Base-by-base conservation (phyloP, 1,140 invertebrate species). In the Antheraea mylitta region DNA sequence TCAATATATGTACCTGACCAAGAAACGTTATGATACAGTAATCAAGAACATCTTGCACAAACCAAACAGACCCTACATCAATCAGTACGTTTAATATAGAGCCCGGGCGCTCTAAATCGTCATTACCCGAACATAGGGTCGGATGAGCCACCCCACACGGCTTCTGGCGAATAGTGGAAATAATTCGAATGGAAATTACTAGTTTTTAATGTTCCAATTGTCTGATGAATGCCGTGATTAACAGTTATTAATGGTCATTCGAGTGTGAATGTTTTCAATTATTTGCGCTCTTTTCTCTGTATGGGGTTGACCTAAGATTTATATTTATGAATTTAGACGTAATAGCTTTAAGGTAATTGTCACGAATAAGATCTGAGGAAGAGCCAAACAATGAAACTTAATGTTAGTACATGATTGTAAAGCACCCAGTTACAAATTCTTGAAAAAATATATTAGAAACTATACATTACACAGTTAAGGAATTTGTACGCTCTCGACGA, bases 111-210 rank as follows among this genome's bases (percentile, higher is more conserved):
- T 53, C 45, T 53, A 53, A 53, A 53, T 53, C 45, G 45, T 53
- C 45, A 53, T 53, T 53, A 53, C 16, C 16, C 45, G 4, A n/a
- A 53, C 45, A 53, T 53, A 53, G 45, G 45, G 45, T 53, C 45
- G 45, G 45, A 16, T 6, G 45, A 53, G 19, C 64, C 11, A 18
- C 64, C 64, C 64, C 64, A 22, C 11, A 36, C 48, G 38, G 11
- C 48, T 18, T 8, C 45, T 53, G 45, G 45, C 45, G 45, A 13
- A 53, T 53, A 53, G 45, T 48, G 45, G 64, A 66, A 66, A 18
- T 58, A 66, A 66, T 66, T 48, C 30, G 38, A 30, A 58, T 58
- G 64, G 45, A 66, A 66, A 66, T 66, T 66, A 66, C 38, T 48
- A 48, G 18, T 64, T 64, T 64, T 64, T 64, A 64, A 64, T 45